Conservation (phyloP, 2,888 invertebrate species). For the Pristionchus exspectatus region DNA sequence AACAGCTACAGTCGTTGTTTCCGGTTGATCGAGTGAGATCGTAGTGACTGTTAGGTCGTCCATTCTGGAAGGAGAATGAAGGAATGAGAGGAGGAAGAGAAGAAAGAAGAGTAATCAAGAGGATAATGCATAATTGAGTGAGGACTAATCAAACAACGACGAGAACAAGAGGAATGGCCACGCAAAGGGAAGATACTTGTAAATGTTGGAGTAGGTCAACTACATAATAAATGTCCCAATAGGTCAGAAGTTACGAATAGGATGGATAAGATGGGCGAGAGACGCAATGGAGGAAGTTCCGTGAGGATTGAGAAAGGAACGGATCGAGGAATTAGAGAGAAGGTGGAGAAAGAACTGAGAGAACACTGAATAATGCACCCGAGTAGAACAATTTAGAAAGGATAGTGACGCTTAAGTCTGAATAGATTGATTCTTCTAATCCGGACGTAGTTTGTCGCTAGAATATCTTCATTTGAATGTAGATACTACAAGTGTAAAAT, state of each 20-base stretch:
- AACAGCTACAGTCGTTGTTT: not conserved
- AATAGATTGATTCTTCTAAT: not conserved
- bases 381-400: not conserved
- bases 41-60: constrained; percentile 15
- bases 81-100: not conserved
- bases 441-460: not conserved
- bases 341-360: not conserved
- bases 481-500: not conserved
- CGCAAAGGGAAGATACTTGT: not conserved
- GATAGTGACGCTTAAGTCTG: not conserved
- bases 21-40: not conserved
- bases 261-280: not conserved
- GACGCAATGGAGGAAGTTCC: not conserved
- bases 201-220: constrained; percentile 4
- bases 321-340: not conserved
- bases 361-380: not conserved
- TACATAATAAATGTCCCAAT: no score
- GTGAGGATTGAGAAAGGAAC: not conserved
- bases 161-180: constrained; percentile 23
- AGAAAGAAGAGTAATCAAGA: constrained; percentile 32
- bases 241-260: no score
- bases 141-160: constrained; percentile 2
- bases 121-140: constrained; percentile 46
- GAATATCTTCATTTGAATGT: not conserved
- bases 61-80: constrained; percentile 21